A percentile compares a stretch with the other conserved stretches of the same genome.
phyloP scores from a whole-genome alignment of 2,888 invertebrate genomes.

The Xestia sexstrigata region DNA sequence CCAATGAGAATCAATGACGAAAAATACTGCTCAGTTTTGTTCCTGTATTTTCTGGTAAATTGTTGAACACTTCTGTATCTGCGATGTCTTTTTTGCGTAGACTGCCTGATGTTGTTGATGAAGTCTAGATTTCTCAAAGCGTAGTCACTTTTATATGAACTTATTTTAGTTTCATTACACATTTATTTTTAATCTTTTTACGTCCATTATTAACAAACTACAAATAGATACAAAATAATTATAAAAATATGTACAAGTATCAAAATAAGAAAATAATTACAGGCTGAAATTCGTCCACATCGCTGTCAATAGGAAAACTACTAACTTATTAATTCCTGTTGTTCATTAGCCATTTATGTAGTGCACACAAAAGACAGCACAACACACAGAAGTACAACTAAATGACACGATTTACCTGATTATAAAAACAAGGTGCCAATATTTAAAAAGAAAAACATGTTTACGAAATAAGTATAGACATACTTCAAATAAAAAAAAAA shows the following conservation, averaged over 20 bases:
- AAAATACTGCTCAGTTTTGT: not conserved
- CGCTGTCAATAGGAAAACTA: not conserved
- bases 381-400: too few relatives aligned
- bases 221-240: not conserved
- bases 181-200: not conserved
- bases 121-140: not conserved
- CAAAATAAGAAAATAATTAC: not conserved
- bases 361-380: too few relatives aligned
- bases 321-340: too few relatives aligned
- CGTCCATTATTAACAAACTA: not conserved
- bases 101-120: not conserved
- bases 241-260: not conserved
- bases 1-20: slow-evolving; percentile 27
- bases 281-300: not conserved
- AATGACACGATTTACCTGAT: too few relatives aligned
- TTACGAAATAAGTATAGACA: too few relatives aligned
- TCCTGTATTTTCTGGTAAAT: not conserved
- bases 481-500: too few relatives aligned
- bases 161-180: not conserved
- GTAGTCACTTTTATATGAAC: not conserved
- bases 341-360: too few relatives aligned
- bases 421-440: too few relatives aligned
- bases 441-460: too few relatives aligned
- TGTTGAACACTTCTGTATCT: not conserved
- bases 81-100: not conserved